Evolutionary conservation across 2,888 invertebrate species (phyloP).

Genomic region (Brenthis ino): DNA sequence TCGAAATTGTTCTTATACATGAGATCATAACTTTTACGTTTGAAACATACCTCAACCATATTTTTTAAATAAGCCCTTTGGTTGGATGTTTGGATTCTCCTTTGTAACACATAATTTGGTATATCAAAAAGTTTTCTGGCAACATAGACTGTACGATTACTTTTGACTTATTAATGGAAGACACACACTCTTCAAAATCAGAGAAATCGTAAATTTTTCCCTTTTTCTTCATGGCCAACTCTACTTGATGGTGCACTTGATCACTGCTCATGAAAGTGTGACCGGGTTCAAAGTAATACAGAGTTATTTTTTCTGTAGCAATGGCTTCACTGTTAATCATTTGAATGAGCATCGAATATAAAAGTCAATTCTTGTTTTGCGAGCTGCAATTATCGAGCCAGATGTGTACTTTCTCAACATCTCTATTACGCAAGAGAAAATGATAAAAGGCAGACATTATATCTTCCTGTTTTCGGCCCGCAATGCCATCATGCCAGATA

Average conservation of each 20-base stretch:
- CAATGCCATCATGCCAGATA: conserved; percentile 36
- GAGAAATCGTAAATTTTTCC: conserved; percentile 8
- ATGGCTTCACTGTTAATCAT: conserved; percentile 40
- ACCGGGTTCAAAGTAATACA: conserved; percentile 42
- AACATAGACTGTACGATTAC: conserved; percentile 35
- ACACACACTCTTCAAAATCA: neutral
- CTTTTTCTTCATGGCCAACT: conserved; percentile 41
- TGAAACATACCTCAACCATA: too few relatives aligned
- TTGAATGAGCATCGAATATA: conserved; percentile 39
- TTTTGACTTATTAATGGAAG: conserved; percentile 17
- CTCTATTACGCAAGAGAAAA: conserved; percentile 36
- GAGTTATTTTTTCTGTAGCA: conserved; percentile 34
- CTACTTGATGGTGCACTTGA: conserved; percentile 42
- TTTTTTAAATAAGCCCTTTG: too few relatives aligned
- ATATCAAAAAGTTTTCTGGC: conserved; percentile 38
- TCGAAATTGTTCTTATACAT: conserved; percentile 36
- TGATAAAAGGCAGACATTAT: conserved; percentile 35
- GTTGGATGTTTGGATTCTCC: too few relatives aligned
- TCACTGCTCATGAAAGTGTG: conserved; percentile 45
- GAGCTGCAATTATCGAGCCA: conserved; percentile 41
- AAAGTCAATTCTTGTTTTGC: conserved; percentile 33
- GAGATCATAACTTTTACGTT: conserved; percentile 30
- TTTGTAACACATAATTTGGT: conserved; percentile 36
- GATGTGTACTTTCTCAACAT: conserved; percentile 31
- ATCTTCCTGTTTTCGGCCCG: conserved; percentile 37